Base-by-base conservation (phyloP, 2,888 invertebrate genomes). In the Oxyteleia sp. region DNA sequence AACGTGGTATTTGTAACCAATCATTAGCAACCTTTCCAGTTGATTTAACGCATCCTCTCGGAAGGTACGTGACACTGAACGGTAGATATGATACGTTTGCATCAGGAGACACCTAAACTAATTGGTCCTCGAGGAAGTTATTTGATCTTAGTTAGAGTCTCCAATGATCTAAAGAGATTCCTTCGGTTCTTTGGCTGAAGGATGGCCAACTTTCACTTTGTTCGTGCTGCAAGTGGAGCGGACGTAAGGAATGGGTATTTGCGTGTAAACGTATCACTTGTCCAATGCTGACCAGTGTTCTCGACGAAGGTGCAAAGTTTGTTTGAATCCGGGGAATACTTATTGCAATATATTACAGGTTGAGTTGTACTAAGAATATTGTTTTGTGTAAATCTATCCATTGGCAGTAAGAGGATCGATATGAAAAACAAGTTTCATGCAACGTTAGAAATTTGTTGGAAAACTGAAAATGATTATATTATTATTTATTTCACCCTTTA, bases 31-130 rank as follows among this genome's bases (percentile, higher is more conserved):
- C 32, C 32, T 79, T 79, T 79, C 57, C 61, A 45, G 43, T 64
- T 80, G 72, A 80, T 72, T 80, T 72, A 80, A 53, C 66, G 47
- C 80, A 80, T 80, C 80, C 80, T 72, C 45, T 47, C 16, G 41
- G 5, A 1, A 2, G 16, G 38, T 38, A 16, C 16, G 38, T 10
- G 55, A 43, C 51, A 59, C 41, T 66, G 35, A 16, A 55, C 10
- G 23, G 23, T 7, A 16, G 32, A 64, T 47, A 53, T 49, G 47
- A 41, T n/a, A 10, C 23, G n/a, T 23, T 49, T 13, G 16, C 8
- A 8, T 45, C 13, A 13, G 15, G 13, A 45, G 13, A 13, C 13
- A 45, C 1, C 13, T 13, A 13, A 45, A 45, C 51, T 41, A 66
- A 75, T 66, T 75, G 47, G 13, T 38, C 38, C 23, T 26, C 13